phyloP scores from a whole-genome alignment of 2,888 invertebrate species.

The Fissipunctia ypsillon region DNA sequence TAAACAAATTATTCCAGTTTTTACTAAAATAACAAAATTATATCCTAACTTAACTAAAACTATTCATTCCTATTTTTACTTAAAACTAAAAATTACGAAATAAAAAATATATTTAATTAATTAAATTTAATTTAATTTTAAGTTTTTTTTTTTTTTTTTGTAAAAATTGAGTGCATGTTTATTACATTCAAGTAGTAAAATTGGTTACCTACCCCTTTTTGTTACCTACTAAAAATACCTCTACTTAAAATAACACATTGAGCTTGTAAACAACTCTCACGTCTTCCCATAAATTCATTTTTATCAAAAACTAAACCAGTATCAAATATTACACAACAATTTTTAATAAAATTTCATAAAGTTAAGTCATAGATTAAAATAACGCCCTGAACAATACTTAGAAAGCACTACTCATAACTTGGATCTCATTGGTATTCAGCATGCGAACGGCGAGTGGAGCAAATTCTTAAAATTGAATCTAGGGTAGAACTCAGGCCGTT shows the following conservation, averaged over 20 bases:
- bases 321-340: conserved; percentile 31
- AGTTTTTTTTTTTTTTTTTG: no score
- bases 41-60: no score
- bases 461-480: conserved; percentile 89
- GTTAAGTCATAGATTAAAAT: conserved; percentile 67
- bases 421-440: conserved; percentile 83
- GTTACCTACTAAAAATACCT: no score
- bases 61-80: no score
- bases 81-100: no score
- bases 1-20: no score
- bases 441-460: conserved; percentile 80
- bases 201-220: no score
- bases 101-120: no score
- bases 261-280: neutral
- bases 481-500: conserved; percentile 77
- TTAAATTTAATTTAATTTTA: no score
- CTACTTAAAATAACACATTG: neutral
- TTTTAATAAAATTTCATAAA: conserved; percentile 64
- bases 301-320: conserved; percentile 23
- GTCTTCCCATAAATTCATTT: conserved; percentile 18
- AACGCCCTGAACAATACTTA: conserved; percentile 74
- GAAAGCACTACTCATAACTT: conserved; percentile 81
- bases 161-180: no score
- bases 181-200: no score
- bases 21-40: no score